Evolutionary conservation across 2,888 invertebrate genomes (phyloP), one percentile per base, ranked within the genome.

Genomic region (Argynnis bischoffii): DNA sequence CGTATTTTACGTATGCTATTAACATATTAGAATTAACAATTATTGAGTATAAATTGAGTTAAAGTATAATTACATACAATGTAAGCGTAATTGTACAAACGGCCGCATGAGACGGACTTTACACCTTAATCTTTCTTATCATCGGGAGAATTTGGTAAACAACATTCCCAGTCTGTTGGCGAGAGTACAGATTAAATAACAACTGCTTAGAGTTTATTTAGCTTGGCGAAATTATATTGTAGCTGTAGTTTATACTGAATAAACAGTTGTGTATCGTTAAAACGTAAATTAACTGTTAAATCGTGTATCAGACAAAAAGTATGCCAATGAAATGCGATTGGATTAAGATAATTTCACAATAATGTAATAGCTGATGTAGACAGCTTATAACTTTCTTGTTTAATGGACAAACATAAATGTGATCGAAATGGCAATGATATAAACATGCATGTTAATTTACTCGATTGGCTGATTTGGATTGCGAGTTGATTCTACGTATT

Each of bases 41-140:
- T 57, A 63, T 51, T 41, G 35, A 50, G 11, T 11, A 46, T 61
- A 64, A 31, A 61, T 66, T 26, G 18, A 53, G 55, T 61, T 64
- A 21, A 56, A 31, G 47, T 21, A 64, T 69, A 72, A 71, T 69
- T 71, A 64, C 64, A 74, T 64, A 72, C 64, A 69, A 59, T 70
- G 69, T 74, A 57, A 54, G 26, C 5, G 48, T 59, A 31, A 64
- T 63, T 57, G 66, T 70, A 35, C 55, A 50, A 59, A 69, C 71
- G 75, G 64, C 68, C 74, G 68, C 71, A 75, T 69, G 60, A 70
- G 72, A 72, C 71, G 67, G 67, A 71, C 68, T 74, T 78, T 77
- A 78, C 75, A 75, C 75, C 72, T 71, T 78, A 74, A 78, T 78
- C 75, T 76, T 60, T 68, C 70, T 76, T 78, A 79, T 79, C 78